Base-by-base conservation (phyloP, 2,113 vertebrate species). In the Antechinus flavipes region DNA sequence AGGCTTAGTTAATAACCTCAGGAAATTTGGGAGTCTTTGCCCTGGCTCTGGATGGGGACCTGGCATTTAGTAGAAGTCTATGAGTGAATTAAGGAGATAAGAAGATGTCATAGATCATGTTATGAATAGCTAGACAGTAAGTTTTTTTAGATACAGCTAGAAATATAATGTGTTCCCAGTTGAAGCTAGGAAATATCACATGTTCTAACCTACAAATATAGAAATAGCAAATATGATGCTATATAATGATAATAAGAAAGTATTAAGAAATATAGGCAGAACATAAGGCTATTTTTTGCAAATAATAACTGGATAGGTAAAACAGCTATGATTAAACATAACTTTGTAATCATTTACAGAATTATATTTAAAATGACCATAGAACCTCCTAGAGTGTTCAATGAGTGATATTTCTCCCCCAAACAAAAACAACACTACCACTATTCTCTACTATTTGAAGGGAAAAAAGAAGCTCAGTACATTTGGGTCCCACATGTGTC, bases 401-500 rank as follows among this genome's bases (percentile, higher is more conserved):
- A n/a, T 76, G n/a, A n/a, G 35, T 76, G 4, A 76, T 14, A 5
- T 7, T 19, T 76, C 16, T 5, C 1, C 12, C 12, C 3, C 27
- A 68, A 35, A 76, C 12, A 68, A 5, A 76, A 76, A 76, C 61
- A 76, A 76, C 35, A 22, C 14, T 76, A n/a, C 12, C n/a, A 16
- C n/a, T 42, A 84, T 84, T 84, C 68, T 84, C 19, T 84, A 84
- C 0, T 22, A n/a, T 7, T 84, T 16, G 30, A 12, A 0, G 35
- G 19, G 14, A 1, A 7, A 6, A 54, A 94, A 95, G 94, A 96
- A 90, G 52, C n/a, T 91, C 61, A 95, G 49, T 95, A 94, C 94
- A 61, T 91, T 94, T 97, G 92, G 95, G 95, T 76, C 91, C 92
- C 93, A 92, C 89, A 94, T 93, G 89, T 91, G 52, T 96, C 94